phyloP scores from a whole-genome alignment of 2,797 vertebrate genomes.

The Dromococcyx pavoninus region DNA sequence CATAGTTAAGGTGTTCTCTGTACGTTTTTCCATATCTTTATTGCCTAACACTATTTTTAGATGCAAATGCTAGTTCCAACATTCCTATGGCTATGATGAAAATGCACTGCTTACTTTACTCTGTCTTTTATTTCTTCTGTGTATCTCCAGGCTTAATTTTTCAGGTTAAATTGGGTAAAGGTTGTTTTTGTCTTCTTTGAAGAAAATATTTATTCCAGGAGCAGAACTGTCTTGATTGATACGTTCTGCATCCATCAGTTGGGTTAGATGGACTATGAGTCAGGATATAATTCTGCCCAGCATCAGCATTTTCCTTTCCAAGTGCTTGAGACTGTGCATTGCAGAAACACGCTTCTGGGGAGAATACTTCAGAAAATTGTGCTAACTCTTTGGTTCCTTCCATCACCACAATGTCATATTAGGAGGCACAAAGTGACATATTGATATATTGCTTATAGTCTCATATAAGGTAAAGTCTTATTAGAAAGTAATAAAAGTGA shows the following conservation, averaged over 20 bases:
- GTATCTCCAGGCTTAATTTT: neutral
- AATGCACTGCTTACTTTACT: neutral
- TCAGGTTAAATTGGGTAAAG: constrained; percentile 6
- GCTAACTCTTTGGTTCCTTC: constrained; percentile 69
- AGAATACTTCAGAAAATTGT: constrained; percentile 69
- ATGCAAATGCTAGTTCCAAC: neutral
- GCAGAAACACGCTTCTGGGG: constrained; percentile 64
- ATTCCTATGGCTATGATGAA: neutral
- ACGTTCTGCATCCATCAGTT: constrained; percentile 61
- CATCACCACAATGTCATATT: constrained; percentile 75
- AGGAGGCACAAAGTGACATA: constrained; percentile 69
- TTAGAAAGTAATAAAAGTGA: constrained; percentile 74
- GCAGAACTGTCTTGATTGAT: constrained; percentile 60
- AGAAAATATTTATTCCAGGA: constrained; percentile 44
- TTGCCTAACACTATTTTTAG: neutral
- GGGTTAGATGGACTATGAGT: constrained; percentile 60
- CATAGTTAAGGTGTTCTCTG: neutral
- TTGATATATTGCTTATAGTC: constrained; percentile 73
- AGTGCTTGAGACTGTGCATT: constrained; percentile 43
- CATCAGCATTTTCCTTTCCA: constrained; percentile 48
- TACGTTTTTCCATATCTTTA: neutral
- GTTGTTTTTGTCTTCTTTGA: neutral
- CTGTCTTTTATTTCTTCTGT: neutral
- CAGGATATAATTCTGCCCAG: constrained; percentile 63
- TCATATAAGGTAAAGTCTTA: constrained; percentile 73